A percentile compares a stretch with the other conserved stretches of the same genome.
Conservation (phyloP, 2,113 vertebrate species). For the Anolis sagrei region DNA sequence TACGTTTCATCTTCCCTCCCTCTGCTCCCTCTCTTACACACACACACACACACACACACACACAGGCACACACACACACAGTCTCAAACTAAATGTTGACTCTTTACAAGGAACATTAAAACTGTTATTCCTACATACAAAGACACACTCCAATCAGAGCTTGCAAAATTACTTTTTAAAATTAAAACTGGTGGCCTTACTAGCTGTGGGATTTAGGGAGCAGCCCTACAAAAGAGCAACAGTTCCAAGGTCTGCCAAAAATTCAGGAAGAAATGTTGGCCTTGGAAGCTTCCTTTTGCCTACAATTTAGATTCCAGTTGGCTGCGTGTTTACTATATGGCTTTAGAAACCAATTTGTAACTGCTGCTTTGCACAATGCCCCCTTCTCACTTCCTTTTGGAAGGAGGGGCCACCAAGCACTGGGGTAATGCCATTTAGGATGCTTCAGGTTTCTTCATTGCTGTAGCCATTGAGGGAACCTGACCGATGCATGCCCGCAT, state of each 20-base stretch:
- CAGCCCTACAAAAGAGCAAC: too few species aligned
- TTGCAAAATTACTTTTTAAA: too few species aligned
- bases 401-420: accelerated
- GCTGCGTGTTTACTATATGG: background rate
- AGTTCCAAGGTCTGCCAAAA: too few species aligned
- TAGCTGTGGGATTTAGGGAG: too few species aligned
- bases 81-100: too few species aligned
- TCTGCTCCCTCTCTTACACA: too few species aligned
- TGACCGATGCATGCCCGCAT: background rate
- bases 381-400: background rate
- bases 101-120: too few species aligned
- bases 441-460: background rate
- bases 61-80: too few species aligned
- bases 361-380: background rate
- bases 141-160: too few species aligned
- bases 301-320: background rate
- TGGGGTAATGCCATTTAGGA: accelerated
- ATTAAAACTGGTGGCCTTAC: too few species aligned
- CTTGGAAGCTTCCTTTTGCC: background rate
- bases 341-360: background rate
- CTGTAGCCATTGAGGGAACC: accelerated
- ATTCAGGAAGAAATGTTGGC: background rate
- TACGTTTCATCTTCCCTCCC: background rate
- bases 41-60: too few species aligned
- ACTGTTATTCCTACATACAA: too few species aligned